Conservation (phyloP, 2,797 vertebrate species). For the Apodemus agrarius region DNA sequence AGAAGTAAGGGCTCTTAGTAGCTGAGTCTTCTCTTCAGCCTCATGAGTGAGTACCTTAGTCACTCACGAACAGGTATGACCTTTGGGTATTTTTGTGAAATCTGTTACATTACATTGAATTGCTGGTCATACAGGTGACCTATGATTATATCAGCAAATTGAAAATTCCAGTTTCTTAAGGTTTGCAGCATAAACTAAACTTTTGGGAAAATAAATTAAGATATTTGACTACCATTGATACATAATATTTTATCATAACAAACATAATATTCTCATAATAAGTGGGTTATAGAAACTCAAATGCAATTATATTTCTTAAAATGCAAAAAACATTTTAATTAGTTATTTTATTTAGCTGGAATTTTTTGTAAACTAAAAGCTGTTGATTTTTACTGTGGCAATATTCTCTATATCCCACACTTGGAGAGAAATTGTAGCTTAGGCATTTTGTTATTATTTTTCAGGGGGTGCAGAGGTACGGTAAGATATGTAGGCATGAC, state of each 20-base stretch:
- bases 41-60: not conserved
- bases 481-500: not conserved
- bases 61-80: not conserved
- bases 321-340: constrained; percentile 18
- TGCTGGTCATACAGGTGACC: not conserved
- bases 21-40: not conserved
- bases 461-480: not conserved
- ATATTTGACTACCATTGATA: not conserved
- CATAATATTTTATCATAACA: constrained; percentile 32
- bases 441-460: not conserved
- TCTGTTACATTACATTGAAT: not conserved
- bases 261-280: not conserved
- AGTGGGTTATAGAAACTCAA: not conserved
- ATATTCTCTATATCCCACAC: not conserved
- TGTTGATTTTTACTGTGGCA: not conserved
- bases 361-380: constrained; percentile 47
- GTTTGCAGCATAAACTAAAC: not conserved
- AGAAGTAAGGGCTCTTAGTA: not conserved
- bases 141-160: not conserved
- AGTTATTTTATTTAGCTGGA: not conserved
- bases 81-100: not conserved
- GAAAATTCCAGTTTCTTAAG: constrained; percentile 25
- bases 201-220: constrained; percentile 6
- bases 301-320: constrained; percentile 8
- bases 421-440: not conserved